phyloP scores from a whole-genome alignment of 2,113 vertebrate species.

The Australoheros scitulus region DNA sequence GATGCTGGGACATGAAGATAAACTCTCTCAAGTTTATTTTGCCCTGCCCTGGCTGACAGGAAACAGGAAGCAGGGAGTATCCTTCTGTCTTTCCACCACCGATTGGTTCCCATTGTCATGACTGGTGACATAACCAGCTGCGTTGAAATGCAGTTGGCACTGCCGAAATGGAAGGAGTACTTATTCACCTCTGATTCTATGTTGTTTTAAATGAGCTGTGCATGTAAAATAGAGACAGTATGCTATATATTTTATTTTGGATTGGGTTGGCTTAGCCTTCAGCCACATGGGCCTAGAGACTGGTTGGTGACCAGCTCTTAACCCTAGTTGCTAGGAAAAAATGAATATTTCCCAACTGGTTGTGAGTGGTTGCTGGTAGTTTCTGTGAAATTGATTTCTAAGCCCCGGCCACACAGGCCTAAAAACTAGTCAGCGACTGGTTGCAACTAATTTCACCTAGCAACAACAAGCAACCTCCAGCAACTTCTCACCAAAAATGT shows the following conservation, averaged over 20 bases:
- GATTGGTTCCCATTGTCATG: slow-evolving; percentile 56
- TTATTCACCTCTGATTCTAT: not conserved
- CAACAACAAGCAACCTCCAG: not conserved
- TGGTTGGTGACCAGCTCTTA: not conserved
- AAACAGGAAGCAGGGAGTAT: slow-evolving; percentile 68
- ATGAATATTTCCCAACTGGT: not conserved
- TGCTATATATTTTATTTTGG: not conserved
- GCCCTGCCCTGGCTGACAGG: slow-evolving; percentile 37
- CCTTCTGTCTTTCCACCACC: slow-evolving; percentile 52
- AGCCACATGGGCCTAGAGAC: not conserved
- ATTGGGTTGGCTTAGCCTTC: not conserved
- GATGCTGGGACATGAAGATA: not conserved
- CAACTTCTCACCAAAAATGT: not conserved
- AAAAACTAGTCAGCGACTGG: not conserved
- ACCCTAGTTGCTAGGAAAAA: not conserved
- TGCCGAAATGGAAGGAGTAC: not conserved
- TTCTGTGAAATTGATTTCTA: not conserved
- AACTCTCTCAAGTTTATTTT: not conserved
- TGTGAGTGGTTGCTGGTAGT: not conserved
- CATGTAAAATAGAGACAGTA: not conserved
- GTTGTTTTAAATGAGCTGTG: accelerated
- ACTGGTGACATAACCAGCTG: slow-evolving; percentile 41
- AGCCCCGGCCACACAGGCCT: not conserved
- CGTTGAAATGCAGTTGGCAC: not conserved
- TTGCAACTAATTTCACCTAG: not conserved